phyloP scores from a whole-genome alignment of 2,888 invertebrate genomes.

The Pandemis corylana region DNA sequence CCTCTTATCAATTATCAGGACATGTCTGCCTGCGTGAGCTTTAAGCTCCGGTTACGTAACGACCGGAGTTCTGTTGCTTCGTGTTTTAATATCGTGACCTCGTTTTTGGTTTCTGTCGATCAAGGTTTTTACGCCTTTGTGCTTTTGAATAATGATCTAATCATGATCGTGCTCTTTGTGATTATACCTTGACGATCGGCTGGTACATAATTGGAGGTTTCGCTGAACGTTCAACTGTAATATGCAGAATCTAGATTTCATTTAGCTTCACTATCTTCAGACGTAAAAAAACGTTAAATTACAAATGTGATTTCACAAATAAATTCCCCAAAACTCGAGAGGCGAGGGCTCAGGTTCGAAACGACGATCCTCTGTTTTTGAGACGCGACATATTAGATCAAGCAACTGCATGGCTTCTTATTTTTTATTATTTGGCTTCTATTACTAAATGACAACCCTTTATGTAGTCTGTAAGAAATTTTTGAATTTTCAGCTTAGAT shows the following conservation, averaged over 20 bases:
- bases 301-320: too few relatives aligned
- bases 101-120: conserved; percentile 37
- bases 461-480: background rate
- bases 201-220: background rate
- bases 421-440: too few relatives aligned
- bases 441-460: too few relatives aligned
- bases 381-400: too few relatives aligned
- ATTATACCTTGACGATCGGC: conserved; percentile 8
- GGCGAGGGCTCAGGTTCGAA: too few relatives aligned
- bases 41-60: conserved; percentile 25
- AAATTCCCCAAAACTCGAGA: too few relatives aligned
- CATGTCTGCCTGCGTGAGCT: conserved; percentile 28
- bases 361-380: too few relatives aligned
- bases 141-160: conserved; percentile 35
- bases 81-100: conserved; percentile 29
- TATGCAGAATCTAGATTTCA: background rate
- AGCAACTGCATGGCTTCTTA: too few relatives aligned
- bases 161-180: conserved; percentile 33
- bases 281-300: too few relatives aligned
- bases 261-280: too few relatives aligned
- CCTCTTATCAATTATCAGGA: conserved; percentile 15
- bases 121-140: conserved; percentile 32
- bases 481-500: background rate
- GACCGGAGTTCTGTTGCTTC: conserved; percentile 10
- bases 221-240: background rate